phyloP scores from a whole-genome alignment of 2,888 invertebrate species.

The Spicauda simplicius region DNA sequence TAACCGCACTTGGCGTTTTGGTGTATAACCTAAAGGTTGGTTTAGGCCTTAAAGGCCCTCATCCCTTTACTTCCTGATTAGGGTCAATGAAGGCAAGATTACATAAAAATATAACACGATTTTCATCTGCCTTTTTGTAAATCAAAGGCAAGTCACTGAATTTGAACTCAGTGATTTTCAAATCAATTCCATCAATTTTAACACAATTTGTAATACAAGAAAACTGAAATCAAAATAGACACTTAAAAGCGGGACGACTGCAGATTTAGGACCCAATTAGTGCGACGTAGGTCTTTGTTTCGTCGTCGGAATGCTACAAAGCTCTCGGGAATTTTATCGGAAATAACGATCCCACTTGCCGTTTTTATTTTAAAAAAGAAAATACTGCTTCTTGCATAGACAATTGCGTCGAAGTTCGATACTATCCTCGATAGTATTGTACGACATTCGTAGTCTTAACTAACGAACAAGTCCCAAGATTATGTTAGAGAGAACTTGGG shows the following conservation, averaged over 20 bases:
- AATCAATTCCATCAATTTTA: slow-evolving; percentile 8
- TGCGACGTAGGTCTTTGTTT: slow-evolving; percentile 45
- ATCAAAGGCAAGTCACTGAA: too few relatives aligned
- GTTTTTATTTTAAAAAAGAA: slow-evolving; percentile 48
- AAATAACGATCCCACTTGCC: slow-evolving; percentile 58
- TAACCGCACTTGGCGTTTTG: too few relatives aligned
- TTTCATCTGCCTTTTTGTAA: too few relatives aligned
- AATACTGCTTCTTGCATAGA: slow-evolving; percentile 26
- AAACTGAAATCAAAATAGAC: slow-evolving; percentile 38
- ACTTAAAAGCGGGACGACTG: slow-evolving; percentile 41
- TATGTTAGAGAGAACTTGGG: not conserved
- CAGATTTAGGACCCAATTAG: slow-evolving; percentile 49
- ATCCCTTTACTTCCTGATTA: too few relatives aligned
- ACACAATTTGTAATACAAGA: slow-evolving; percentile 15
- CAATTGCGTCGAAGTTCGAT: slow-evolving; percentile 27
- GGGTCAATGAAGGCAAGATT: too few relatives aligned
- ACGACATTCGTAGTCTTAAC: slow-evolving; percentile 14
- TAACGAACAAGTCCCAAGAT: slow-evolving; percentile 13
- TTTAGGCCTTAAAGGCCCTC: too few relatives aligned
- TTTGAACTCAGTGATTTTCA: too few relatives aligned
- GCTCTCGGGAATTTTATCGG: slow-evolving; percentile 46
- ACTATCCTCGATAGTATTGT: slow-evolving; percentile 20
- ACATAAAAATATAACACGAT: too few relatives aligned
- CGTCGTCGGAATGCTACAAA: slow-evolving; percentile 44
- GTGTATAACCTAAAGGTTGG: too few relatives aligned